Base-by-base conservation (phyloP, 2,113 vertebrate species). In the Halichoeres trimaculatus region DNA sequence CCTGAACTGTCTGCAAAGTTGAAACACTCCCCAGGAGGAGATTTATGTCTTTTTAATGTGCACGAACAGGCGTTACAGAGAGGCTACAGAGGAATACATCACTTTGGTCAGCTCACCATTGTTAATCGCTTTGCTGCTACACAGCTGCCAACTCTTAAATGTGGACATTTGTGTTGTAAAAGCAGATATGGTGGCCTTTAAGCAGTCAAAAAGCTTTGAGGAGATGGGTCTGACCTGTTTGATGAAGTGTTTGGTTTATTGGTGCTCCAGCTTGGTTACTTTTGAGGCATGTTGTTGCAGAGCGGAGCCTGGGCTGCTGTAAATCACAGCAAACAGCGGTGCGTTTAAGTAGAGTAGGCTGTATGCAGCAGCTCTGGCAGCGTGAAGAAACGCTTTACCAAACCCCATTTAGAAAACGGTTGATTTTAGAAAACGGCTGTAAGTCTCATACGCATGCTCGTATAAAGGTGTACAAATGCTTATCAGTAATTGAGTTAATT, bases 1-100 rank as follows among this genome's bases (percentile, higher is more conserved):
- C 38, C 30, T 5, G 2, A 81, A 85, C 71, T 83, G 57, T 78
- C 10, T 14, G 51, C 72, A 86, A 92, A 92, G 89, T 91, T 92
- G 81, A 79, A 81, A 47, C 45, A 7, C 1, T 9, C 34, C 20
- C 8, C 11, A 65, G 38, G 1, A 4, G 63, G 50, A 3, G 36
- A 13, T 69, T 45, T 7, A 0, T 22, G 62, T 8, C 14, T n/a
- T 41, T 51, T 6, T 26, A 23, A 3, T 13, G 2, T 50, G 22
- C 7, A 10, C 24, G 19, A 47, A 45, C 56, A n/a, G 13, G 70
- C 68, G 55, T 65, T 66, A 55, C 35, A 52, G 69, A 61, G 12
- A 10, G 22, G 55, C 38, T 61, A 53, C 63, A 14, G 11, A 12
- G 24, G 62, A 55, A 74, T n/a, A 43, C 79, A 81, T 63, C 72